Evolutionary conservation across 2,888 invertebrate genomes (phyloP), one percentile per base, ranked within the genome.

Genomic region (Trisateles emortualis): DNA sequence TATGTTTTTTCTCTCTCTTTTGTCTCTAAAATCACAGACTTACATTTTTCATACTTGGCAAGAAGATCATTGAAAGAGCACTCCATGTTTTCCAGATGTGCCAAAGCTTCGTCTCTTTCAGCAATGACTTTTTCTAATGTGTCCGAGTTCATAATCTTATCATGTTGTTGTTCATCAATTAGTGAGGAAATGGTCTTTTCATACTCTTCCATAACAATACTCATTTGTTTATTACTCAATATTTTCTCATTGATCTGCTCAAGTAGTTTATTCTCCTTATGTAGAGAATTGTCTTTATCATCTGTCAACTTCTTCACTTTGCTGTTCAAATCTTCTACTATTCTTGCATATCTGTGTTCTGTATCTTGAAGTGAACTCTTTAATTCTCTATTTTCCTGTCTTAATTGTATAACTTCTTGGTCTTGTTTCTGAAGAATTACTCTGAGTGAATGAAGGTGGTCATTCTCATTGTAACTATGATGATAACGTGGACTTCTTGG

Each of bases 101-200:
- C 90, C 59, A 94, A 86, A 59, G 94, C 94, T 59, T 94, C 92
- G 76, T 95, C 95, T 68, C 94, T 89, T 75, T 95, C 95, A 46
- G 85, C 69, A 52, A 87, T 88, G 33, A 94, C 77, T 69, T 92
- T 93, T 19, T 89, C 84, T 52, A 93, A 84, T 32, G 81, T 84
- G 47, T 93, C 92, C 53, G 93, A 89, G 61, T 81, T 81, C 56
- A 92, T 78, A 64, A 94, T 89, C 74, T 94, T 94, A 41, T 95
- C 95, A 67, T 94, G 93, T 76, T 96, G 96, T 72, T 96, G 95
- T 68, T 96, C 96, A 40, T 94, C 94, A 76, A 96, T 95, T 61
- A 96, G 86, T 74, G 95, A 94, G 9, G 96, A 95, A 76, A 96
- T 96, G 13, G 96, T 96, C 85, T 96, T 96, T 78, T 96, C 96